A percentile compares a stretch with the other conserved stretches of the same genome.
Evolutionary conservation across 2,888 invertebrate genomes (phyloP).

Genomic region (Dynastes maya): DNA sequence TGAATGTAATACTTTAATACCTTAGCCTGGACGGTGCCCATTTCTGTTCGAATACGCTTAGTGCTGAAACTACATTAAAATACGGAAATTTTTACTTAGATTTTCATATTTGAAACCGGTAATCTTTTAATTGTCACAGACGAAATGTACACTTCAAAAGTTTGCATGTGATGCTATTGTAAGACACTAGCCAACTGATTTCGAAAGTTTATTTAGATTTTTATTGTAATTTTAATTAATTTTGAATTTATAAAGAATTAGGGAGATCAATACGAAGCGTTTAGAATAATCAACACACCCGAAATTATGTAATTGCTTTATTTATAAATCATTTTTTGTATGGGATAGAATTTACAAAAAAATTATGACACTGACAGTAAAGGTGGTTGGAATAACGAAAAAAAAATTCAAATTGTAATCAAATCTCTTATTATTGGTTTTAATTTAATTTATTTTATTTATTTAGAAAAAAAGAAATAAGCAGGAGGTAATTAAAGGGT

Average conservation of each 20-base stretch:
- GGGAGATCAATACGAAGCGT: background rate
- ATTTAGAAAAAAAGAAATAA: too few relatives aligned
- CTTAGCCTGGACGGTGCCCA: constrained; percentile 71
- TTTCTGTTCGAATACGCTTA: constrained; percentile 54
- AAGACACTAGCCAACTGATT: constrained; percentile 30
- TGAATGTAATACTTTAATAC: constrained; percentile 59
- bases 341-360: background rate
- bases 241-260: background rate
- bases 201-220: background rate
- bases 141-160: background rate
- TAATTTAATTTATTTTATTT: too few relatives aligned
- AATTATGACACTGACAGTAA: background rate
- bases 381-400: background rate
- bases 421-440: too few relatives aligned
- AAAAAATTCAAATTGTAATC: background rate
- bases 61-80: constrained; percentile 44
- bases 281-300: constrained; percentile 21
- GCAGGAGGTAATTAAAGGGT: too few relatives aligned
- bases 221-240: background rate
- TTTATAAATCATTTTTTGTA: constrained; percentile 21
- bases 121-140: constrained; percentile 23
- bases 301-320: constrained; percentile 47
- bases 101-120: constrained; percentile 46
- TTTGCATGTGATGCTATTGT: constrained; percentile 13
- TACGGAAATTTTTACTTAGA: constrained; percentile 52